Conservation (phyloP, 2,113 vertebrate genomes). For the Upupa epops region DNA sequence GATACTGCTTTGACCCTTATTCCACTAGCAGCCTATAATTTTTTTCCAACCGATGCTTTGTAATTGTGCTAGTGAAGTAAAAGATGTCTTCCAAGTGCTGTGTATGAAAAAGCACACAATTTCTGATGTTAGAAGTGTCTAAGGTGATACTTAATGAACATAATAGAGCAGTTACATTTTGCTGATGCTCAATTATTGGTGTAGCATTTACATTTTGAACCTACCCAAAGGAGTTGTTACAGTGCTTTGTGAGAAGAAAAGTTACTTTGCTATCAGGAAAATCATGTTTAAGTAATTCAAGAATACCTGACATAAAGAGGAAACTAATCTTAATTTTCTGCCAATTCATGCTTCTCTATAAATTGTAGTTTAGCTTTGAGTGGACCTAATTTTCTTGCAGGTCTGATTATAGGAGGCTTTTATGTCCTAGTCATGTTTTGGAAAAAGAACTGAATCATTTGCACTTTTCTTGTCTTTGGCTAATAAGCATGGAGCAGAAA, state of each 20-base stretch:
- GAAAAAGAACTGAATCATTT: background rate
- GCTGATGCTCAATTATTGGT: background rate
- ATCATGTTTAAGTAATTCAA: background rate
- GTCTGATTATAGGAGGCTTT: background rate
- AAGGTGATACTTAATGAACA: background rate
- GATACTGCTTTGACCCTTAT: background rate
- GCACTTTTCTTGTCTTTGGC: conserved; percentile 14
- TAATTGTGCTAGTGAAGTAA: background rate
- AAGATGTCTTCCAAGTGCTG: background rate
- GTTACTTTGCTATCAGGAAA: background rate
- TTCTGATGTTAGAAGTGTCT: background rate
- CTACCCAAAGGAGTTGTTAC: background rate
- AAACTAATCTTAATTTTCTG: background rate
- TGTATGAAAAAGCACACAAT: background rate
- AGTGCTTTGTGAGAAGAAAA: background rate
- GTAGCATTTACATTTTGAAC: background rate
- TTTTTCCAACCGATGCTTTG: background rate
- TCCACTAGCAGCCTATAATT: background rate
- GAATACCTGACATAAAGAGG: background rate
- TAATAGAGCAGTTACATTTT: conserved; percentile 20
- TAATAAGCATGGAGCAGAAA: conserved; percentile 7
- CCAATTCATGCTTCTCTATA: background rate
- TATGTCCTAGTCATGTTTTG: background rate
- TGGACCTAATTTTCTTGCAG: background rate
- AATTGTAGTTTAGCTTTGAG: background rate